Base-by-base conservation (phyloP, 1,140 invertebrate species). In the Drosophila setifemur region DNA sequence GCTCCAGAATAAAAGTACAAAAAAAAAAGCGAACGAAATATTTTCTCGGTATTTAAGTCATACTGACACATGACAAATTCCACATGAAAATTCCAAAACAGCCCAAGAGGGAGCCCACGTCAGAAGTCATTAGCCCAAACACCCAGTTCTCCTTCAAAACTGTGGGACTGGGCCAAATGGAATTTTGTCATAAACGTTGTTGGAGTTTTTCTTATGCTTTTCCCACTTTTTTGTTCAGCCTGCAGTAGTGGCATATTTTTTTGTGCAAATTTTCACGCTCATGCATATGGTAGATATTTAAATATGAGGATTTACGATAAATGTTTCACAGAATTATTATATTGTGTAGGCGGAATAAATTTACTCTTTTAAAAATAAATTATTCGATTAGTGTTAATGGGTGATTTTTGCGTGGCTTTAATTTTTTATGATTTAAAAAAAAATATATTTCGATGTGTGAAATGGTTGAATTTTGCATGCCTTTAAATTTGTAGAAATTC, bases 1-100 rank as follows among this genome's bases (percentile, higher is more conserved):
- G 19, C 31, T 9, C 25, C 9, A 11, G 14, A 25, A 8, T n/a
- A 33, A 43, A n/a, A 35, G 1, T 12, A 40, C 14, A 28, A 44
- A 31, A 18, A 47, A 43, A 58, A 31, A 47, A 12, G 16, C 28
- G 16, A 64, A 63, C 52, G 53, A 57, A 77, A 50, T 78, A 83
- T 83, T 83, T 83, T 83, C 78, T 77, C 73, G 71, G 74, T 73
- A 78, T 85, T 85, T 85, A 85, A 85, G 79, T 85, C 79, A 78
- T 67, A 79, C 81, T 79, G 74, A 79, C 81, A 85, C 81, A 85
- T 85, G 79, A 85, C 79, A 85, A 85, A 85, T 85, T 85, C 73
- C 79, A 74, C 64, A 83, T 67, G 79, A 71, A 77, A 78, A 61
- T 72, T 43, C 73, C 76, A 58, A 61, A 61, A 61, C 57, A 49